phyloP scores from a whole-genome alignment of 2,888 invertebrate genomes.

The Lycia hirtaria region DNA sequence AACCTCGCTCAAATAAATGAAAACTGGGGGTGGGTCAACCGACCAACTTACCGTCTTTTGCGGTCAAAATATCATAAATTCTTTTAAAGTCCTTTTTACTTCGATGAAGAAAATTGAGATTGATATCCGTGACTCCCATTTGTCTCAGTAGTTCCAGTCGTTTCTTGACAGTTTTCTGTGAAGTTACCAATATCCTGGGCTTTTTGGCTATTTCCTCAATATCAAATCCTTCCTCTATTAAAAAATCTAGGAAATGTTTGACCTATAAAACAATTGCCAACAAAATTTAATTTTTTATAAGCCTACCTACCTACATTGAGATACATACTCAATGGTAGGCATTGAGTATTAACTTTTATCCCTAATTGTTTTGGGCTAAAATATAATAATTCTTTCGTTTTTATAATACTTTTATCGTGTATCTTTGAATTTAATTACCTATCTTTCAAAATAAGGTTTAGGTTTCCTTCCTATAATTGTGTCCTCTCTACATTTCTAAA shows the following conservation, averaged over 20 bases:
- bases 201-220: constrained; percentile 82
- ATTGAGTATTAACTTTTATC: too few relatives aligned
- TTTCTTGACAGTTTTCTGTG: constrained; percentile 82
- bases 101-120: constrained; percentile 83
- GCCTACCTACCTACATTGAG: too few relatives aligned
- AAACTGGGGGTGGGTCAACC: background rate
- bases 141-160: constrained; percentile 79
- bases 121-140: constrained; percentile 74
- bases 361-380: too few relatives aligned
- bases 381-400: too few relatives aligned
- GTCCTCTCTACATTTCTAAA: too few relatives aligned
- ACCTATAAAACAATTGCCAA: constrained; percentile 63
- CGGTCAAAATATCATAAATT: constrained; percentile 65
- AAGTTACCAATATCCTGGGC: constrained; percentile 83
- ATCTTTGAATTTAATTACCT: too few relatives aligned
- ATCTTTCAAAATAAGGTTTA: too few relatives aligned
- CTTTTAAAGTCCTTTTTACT: constrained; percentile 84
- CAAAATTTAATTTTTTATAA: background rate
- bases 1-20: too few relatives aligned
- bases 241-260: constrained; percentile 85
- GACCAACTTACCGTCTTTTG: constrained; percentile 14
- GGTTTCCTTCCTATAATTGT: too few relatives aligned
- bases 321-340: too few relatives aligned
- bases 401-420: too few relatives aligned
- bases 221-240: constrained; percentile 81